These are phyloP conservation scores for Plecturocebus donacophilus DNA, from an alignment of 2,113 vertebrate genomes.

Conservation along the genomic window DNA sequence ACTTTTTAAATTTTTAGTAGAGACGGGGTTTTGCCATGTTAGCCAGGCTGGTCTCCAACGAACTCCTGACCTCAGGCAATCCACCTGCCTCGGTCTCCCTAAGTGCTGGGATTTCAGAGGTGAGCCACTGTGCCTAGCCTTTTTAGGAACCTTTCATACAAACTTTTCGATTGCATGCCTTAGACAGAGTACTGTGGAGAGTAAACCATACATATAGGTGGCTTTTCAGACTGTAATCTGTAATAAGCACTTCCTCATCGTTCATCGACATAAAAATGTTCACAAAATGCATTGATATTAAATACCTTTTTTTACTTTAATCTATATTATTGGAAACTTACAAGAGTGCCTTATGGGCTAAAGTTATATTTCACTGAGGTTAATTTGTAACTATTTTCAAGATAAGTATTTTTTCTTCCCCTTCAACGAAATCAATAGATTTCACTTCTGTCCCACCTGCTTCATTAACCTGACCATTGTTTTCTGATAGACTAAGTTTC, in stretches of 20 bases:
- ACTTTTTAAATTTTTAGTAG: too few species aligned
- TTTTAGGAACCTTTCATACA: not conserved
- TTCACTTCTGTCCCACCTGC: not conserved
- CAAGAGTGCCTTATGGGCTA: not conserved
- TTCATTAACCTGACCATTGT: not conserved
- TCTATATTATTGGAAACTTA: not conserved
- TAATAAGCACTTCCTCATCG: not conserved
- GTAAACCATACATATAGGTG: not conserved
- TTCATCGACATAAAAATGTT: not conserved
- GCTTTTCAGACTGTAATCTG: not conserved
- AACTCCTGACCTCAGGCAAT: too few species aligned
- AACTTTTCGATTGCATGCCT: not conserved
- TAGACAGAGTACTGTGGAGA: not conserved
- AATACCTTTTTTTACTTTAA: not conserved
- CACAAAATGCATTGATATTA: not conserved
- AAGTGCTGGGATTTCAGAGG: too few species aligned
- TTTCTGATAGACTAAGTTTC: not conserved
- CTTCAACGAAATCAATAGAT: not conserved
- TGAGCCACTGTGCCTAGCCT: accelerated
- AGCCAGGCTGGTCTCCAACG: too few species aligned
- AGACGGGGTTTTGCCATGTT: too few species aligned
- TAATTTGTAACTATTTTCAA: not conserved
- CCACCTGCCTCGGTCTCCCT: too few species aligned
- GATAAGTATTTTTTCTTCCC: not conserved
- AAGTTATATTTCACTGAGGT: not conserved